Percentiles rank a stretch among this genome's conserved stretches.
These are phyloP conservation scores for Luidia sarsii DNA, from an alignment of 53 echinoderm and acorn worm species.

Conservation along the genomic window DNA sequence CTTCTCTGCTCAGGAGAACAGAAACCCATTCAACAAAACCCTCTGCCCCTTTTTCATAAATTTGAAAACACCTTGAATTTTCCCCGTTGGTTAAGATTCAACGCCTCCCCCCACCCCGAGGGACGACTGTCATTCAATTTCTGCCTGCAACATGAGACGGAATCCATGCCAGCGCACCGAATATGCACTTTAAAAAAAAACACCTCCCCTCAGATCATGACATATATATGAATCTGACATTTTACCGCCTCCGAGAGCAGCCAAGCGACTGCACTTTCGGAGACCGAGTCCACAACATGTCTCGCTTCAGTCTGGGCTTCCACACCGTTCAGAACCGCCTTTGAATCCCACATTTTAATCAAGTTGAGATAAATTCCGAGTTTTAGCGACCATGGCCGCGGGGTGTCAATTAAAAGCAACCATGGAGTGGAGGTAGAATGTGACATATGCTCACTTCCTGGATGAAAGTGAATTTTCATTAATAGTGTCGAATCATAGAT, in stretches of 20 bases:
- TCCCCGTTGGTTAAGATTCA: too few relatives aligned
- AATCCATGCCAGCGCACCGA: not conserved
- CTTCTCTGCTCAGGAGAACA: too few relatives aligned
- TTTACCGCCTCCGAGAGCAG: not conserved
- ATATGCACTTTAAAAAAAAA: not conserved
- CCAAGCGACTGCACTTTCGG: slow-evolving; percentile 6
- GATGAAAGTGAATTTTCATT: too few relatives aligned
- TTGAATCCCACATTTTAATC: not conserved
- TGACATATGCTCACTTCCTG: too few relatives aligned
- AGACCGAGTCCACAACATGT: not conserved
- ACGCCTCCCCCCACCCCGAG: too few relatives aligned
- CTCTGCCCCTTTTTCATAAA: too few relatives aligned
- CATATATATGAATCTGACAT: slow-evolving; percentile 20
- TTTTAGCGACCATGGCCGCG: not conserved
- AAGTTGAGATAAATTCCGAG: slow-evolving; percentile 4
- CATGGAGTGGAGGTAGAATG: too few relatives aligned
- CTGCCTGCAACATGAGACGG: too few relatives aligned
- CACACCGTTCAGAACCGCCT: not conserved
- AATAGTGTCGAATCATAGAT: too few relatives aligned
- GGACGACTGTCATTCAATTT: too few relatives aligned
- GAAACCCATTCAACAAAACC: not conserved
- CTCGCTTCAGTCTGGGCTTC: not conserved
- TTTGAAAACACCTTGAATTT: too few relatives aligned
- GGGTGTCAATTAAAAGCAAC: not conserved
- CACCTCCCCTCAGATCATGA: not conserved